phyloP scores from a whole-genome alignment of 2,797 vertebrate genomes.

The Psittacula echo region DNA sequence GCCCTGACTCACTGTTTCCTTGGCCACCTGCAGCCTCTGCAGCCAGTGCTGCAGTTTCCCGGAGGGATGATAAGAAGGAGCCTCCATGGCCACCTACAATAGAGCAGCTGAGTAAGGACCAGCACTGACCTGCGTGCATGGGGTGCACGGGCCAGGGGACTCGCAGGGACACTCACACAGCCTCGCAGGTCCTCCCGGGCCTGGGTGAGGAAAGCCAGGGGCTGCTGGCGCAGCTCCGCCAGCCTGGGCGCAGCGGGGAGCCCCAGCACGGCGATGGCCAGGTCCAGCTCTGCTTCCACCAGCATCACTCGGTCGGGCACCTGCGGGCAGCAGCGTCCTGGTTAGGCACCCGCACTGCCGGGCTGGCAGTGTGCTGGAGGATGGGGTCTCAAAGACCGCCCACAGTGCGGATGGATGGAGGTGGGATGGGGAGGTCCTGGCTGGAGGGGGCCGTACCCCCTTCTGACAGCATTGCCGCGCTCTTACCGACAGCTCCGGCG shows the following conservation, averaged over 20 bases:
- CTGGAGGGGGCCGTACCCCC: background rate
- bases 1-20: background rate
- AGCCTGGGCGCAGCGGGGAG: background rate
- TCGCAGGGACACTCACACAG: constrained; percentile 2
- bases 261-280: background rate
- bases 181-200: constrained; percentile 15
- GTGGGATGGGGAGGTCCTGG: background rate
- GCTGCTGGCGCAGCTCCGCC: background rate
- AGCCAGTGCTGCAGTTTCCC: constrained; percentile 38
- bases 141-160: accelerated
- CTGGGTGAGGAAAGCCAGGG: constrained; percentile 3
- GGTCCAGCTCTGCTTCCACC: constrained; percentile 38
- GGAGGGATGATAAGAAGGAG: background rate
- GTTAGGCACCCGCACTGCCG: background rate
- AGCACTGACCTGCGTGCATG: accelerated
- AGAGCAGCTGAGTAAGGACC: accelerated
- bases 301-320: background rate
- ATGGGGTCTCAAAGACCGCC: background rate
- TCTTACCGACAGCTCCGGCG: constrained; percentile 28
- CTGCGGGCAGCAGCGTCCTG: background rate
- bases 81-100: background rate
- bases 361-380: background rate
- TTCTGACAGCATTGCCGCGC: accelerated
- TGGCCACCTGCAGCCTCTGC: background rate
- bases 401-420: accelerated